These are phyloP conservation scores for Drosophila burlai DNA, from an alignment of 1,140 invertebrate genomes.

Conservation along the genomic window DNA sequence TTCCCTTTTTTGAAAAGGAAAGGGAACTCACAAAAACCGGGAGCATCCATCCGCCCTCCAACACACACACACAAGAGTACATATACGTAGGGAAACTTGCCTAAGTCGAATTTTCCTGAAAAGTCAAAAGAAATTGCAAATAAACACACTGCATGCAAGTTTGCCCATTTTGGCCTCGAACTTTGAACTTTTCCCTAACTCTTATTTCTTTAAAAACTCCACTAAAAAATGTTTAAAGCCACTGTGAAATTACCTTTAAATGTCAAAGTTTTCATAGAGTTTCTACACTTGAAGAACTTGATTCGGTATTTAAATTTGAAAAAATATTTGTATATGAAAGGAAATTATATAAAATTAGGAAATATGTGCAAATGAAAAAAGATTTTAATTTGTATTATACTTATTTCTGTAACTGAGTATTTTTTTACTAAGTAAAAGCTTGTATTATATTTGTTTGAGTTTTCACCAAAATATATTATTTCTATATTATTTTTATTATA, in stretches of 20 bases:
- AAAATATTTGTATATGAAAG: too few species aligned
- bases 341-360: too few species aligned
- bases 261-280: constrained; percentile 11
- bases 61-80: not conserved
- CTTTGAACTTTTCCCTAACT: constrained; percentile 5
- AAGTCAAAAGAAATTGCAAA: constrained; percentile 18
- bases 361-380: not conserved
- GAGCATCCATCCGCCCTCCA: constrained; percentile 21
- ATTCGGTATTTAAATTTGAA: not conserved
- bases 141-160: constrained; percentile 16
- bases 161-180: constrained; percentile 10
- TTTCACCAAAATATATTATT: too few species aligned
- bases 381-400: not conserved
- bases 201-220: constrained; percentile 2
- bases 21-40: constrained; percentile 10
- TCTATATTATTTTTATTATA: too few species aligned
- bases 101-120: constrained; percentile 25
- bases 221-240: constrained; percentile 8
- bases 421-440: too few species aligned
- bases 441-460: too few species aligned
- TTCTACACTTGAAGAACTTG: not conserved
- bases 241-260: constrained; percentile 7
- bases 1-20: constrained; percentile 1
- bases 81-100: constrained; percentile 14
- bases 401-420: too few species aligned